phyloP scores from a whole-genome alignment of 2,797 vertebrate genomes.

The Zonotrichia albicollis region DNA sequence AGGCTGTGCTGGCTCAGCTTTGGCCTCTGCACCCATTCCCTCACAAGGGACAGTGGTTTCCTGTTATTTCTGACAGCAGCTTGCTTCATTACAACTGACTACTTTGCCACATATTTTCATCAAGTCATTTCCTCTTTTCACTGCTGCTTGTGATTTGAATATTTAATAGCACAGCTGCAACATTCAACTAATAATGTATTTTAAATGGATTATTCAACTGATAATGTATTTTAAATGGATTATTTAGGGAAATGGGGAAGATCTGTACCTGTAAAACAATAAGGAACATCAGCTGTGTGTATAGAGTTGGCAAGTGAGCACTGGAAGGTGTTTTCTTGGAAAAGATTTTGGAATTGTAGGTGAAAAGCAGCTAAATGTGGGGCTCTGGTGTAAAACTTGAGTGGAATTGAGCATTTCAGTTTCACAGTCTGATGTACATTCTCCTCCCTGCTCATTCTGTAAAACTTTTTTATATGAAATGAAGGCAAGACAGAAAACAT shows the following conservation, averaged over 20 bases:
- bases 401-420: neutral
- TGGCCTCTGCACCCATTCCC: neutral
- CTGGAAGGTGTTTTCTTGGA: neutral
- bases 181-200: neutral
- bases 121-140: neutral
- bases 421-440: neutral
- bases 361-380: neutral
- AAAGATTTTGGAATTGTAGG: neutral
- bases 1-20: neutral
- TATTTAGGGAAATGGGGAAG: neutral
- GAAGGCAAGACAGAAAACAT: neutral
- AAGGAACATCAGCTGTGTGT: neutral
- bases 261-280: neutral
- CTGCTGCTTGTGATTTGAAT: neutral
- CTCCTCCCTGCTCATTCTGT: neutral
- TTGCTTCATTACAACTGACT: neutral
- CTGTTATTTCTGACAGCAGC: conserved; percentile 9
- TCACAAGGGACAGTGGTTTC: neutral
- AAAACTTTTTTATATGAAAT: neutral
- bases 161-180: conserved; percentile 14
- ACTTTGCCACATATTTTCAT: neutral
- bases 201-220: neutral
- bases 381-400: neutral
- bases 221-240: neutral
- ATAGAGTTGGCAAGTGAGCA: neutral